Evolutionary conservation across 2,888 invertebrate species (phyloP), one percentile per base, ranked within the genome.

Genomic region (Salticus scenicus): DNA sequence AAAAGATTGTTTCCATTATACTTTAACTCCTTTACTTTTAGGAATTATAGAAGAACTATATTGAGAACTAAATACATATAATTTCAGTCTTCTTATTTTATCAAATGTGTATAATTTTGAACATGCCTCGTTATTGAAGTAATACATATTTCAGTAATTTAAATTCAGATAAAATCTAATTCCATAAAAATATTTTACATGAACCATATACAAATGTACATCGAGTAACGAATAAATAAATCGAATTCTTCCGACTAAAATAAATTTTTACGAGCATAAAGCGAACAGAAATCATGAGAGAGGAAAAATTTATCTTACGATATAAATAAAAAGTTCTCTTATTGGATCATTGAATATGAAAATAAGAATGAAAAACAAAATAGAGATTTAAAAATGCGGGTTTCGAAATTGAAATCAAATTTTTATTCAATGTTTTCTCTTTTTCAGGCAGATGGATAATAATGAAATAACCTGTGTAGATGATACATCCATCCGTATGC

Each of bases 401-500:
- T 41, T 41, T 70, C n/a, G 28, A 42, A 70, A 70, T 70, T 70
- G 70, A 17, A 70, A 24, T 66, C 31, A 30, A 31, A 31, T 66
- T 66, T 66, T 31, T 31, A 66, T 66, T 30, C 31, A 66, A 20
- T 27, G n/a, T 70, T 37, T 27, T 37, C 14, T 70, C 17, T 57
- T 76, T 92, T 92, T 47, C 92, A 95, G 95, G 89, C 96, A 98
- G 92, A 93, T 99, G 90, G 98, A 99, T 92, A 96, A 97, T 91
- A 99, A 99, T 92, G 95, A 95, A 91, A 94, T 99, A 89, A 96
- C 96, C 69, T 99, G 99, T 91, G 94, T 99, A 90, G 98, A 98
- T 90, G 97, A 97, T 90, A 94, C 95, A 89, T 96, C 97, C 1
- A 93, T 99, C 88, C 94, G 96, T 90, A 95, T 95, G 83, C 92